Base-by-base conservation (phyloP, 2,888 invertebrate species). In the Nymphalis polychloros region DNA sequence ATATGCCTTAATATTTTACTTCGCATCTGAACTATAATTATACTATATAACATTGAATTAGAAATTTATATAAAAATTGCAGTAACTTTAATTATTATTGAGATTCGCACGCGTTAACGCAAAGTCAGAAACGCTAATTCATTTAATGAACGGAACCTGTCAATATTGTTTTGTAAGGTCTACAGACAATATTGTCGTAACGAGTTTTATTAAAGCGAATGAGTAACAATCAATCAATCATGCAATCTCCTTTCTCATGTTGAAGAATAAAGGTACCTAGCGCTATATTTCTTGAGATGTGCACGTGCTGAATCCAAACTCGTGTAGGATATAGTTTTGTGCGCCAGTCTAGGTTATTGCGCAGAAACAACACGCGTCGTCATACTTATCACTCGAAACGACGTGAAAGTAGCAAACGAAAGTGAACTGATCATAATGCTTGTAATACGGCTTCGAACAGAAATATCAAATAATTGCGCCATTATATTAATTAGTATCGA, bases 261-360 rank as follows among this genome's bases (percentile, higher is more conserved):
- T 10, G n/a, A 10, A 57, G 10, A 5, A 20, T 19, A 57, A 55
- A 57, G 57, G 41, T n/a, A n/a, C n/a, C n/a, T 41, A 57, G 19
- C 17, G 57, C 57, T 41, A 41, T 41, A 41, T 57, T 57, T 57
- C 57, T 35, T 27, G 57, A 41, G 57, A 52, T 65, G 19, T 19
- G 41, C 70, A 70, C 64, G 67, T 69, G 70, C 63, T 59, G 65
- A 71, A 63, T 31, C 55, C 66, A 62, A 59, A 64, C 72, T 70
- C 71, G 70, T 63, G 68, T 64, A 63, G 64, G 73, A 70, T 73
- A 71, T 69, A 74, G 72, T 71, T 19, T 59, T 53, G 55, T 57
- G 68, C 68, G 67, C 50, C 27, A 50, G 72, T 73, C 70, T 48
- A 72, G 60, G 71, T 73, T 72, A 76, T 73, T 76, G 73, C 75